Conservation (phyloP, 2,888 invertebrate genomes). For the Protonemura montana region DNA sequence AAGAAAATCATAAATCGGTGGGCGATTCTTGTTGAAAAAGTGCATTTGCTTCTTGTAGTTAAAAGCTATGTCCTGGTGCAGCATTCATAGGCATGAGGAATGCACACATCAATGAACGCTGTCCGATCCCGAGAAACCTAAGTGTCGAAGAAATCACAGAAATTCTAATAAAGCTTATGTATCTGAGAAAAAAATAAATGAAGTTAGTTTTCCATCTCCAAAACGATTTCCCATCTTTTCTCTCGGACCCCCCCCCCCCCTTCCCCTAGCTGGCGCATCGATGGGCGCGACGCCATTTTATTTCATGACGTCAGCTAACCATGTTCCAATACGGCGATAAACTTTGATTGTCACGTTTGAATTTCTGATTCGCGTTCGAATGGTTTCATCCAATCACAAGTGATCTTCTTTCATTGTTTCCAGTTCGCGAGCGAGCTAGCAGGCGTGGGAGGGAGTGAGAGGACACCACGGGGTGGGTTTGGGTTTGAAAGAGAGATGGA, state of each 20-base stretch:
- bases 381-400: conserved; percentile 50
- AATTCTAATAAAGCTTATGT: not conserved
- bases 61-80: too few relatives aligned
- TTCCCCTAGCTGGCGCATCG: not conserved
- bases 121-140: not conserved
- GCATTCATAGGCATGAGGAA: too few relatives aligned
- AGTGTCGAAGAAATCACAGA: not conserved
- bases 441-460: not conserved
- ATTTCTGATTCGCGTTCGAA: conserved; percentile 50
- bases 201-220: conserved; percentile 1
- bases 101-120: too few relatives aligned
- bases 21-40: too few relatives aligned
- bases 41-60: too few relatives aligned
- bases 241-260: not conserved
- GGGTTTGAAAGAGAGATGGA: not conserved
- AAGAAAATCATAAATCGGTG: too few relatives aligned
- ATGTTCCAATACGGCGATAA: conserved; percentile 44
- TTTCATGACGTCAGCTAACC: conserved; percentile 48
- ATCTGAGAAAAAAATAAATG: not conserved
- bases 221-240: conserved; percentile 18
- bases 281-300: conserved; percentile 38
- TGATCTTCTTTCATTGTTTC: conserved; percentile 49
- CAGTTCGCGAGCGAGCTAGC: conserved; percentile 14
- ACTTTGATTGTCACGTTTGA: conserved; percentile 50
- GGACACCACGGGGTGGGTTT: not conserved